Evolutionary conservation across 2,888 invertebrate species (phyloP).

Genomic region (Leucophora obtusa): DNA sequence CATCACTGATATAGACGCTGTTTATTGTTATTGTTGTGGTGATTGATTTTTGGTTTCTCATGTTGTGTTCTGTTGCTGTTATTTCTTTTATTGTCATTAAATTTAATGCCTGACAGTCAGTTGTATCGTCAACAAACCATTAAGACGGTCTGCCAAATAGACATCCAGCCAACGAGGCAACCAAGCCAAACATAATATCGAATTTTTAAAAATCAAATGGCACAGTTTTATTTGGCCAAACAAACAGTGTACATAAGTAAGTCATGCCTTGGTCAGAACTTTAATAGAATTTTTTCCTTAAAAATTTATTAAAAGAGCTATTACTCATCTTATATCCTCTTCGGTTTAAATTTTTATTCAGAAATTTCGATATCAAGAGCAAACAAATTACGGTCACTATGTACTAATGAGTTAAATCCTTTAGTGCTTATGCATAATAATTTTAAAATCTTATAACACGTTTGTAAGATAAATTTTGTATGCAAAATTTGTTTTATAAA

Average conservation of each 20-base stretch:
- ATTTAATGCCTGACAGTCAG: constrained; percentile 40
- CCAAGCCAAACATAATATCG: neutral
- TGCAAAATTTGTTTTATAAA: no score
- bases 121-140: constrained; percentile 43
- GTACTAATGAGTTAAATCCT: no score
- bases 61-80: constrained; percentile 21
- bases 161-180: neutral
- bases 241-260: no score
- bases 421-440: no score
- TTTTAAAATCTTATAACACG: no score
- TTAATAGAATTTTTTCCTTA: neutral
- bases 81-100: constrained; percentile 29
- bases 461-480: no score
- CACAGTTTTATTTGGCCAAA: neutral
- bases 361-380: no score
- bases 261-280: neutral
- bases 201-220: neutral
- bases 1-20: no score
- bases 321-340: no score
- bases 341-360: no score
- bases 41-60: constrained; percentile 17
- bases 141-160: constrained; percentile 22
- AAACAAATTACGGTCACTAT: no score
- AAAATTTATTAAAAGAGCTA: no score
- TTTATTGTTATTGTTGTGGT: constrained; percentile 21